Evolutionary conservation across 2,888 invertebrate genomes (phyloP).

Genomic region (Sthenelais limicola): DNA sequence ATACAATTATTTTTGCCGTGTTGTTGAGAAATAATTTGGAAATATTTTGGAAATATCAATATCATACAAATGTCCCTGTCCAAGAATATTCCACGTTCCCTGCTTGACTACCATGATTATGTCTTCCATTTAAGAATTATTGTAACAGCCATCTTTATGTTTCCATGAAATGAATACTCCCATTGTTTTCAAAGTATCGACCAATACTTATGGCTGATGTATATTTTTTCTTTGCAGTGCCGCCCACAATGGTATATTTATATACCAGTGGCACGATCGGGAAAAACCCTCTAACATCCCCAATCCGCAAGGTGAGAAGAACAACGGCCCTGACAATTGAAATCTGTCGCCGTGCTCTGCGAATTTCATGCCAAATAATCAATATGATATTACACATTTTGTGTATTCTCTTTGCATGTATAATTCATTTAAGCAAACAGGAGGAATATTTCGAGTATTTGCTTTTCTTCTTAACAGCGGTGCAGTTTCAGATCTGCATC

Average conservation of each 20-base stretch:
- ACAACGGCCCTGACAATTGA: neutral
- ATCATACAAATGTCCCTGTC: too few species aligned
- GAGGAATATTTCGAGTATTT: neutral
- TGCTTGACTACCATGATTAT: too few species aligned
- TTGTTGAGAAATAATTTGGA: too few species aligned
- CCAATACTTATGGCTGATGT: too few species aligned
- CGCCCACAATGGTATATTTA: slow-evolving; percentile 68
- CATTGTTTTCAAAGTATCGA: too few species aligned
- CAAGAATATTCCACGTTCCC: too few species aligned
- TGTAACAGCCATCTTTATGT: too few species aligned
- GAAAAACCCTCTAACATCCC: slow-evolving; percentile 69
- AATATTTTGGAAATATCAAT: too few species aligned
- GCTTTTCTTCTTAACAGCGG: slow-evolving; percentile 57
- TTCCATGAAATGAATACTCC: too few species aligned
- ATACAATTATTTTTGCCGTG: too few species aligned
- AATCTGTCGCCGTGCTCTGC: too few species aligned
- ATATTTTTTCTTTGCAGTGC: slow-evolving; percentile 61
- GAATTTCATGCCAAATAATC: neutral
- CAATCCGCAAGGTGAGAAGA: slow-evolving; percentile 67
- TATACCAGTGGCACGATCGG: slow-evolving; percentile 69
- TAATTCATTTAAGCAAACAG: neutral
- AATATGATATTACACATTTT: neutral
- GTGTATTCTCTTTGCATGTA: neutral
- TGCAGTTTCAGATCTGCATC: slow-evolving; percentile 71
- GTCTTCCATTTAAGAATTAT: too few species aligned